phyloP scores from a whole-genome alignment of 1,140 invertebrate species.

The Globodera rostochiensis region DNA sequence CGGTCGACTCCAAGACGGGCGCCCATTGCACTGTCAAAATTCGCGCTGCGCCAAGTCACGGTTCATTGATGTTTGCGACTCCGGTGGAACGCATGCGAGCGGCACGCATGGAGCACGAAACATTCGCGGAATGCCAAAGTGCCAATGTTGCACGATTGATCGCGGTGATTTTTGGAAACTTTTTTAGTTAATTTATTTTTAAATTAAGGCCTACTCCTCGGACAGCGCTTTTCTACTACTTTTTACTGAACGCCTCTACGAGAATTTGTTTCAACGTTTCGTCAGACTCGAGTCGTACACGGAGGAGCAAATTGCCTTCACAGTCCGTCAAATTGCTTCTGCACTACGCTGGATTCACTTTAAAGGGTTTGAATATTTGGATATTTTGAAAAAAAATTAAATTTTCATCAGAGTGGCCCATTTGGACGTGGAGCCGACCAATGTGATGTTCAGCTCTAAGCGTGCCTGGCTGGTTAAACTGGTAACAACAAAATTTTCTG shows the following conservation, averaged over 20 bases:
- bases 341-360: slow-evolving; percentile 64
- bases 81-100: slow-evolving; percentile 27
- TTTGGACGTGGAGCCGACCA: slow-evolving; percentile 91
- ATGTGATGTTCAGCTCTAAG: slow-evolving; percentile 88
- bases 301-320: slow-evolving; percentile 63
- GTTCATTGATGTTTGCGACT: slow-evolving; percentile 30
- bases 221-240: slow-evolving; percentile 52
- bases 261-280: slow-evolving; percentile 65
- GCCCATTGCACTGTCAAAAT: slow-evolving; percentile 54
- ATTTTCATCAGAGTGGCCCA: slow-evolving; percentile 79
- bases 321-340: slow-evolving; percentile 60
- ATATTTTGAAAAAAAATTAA: not conserved
- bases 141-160: slow-evolving; percentile 63
- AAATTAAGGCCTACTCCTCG: slow-evolving; percentile 30
- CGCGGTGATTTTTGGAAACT: slow-evolving; percentile 49
- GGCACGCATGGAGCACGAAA: slow-evolving; percentile 53
- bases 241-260: slow-evolving; percentile 59
- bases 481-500: not conserved
- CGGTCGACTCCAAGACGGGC: slow-evolving; percentile 59
- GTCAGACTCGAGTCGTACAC: slow-evolving; percentile 58
- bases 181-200: not conserved
- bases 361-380: slow-evolving; percentile 47
- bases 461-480: slow-evolving; percentile 81
- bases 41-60: slow-evolving; percentile 33
- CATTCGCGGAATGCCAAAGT: slow-evolving; percentile 53